These are phyloP conservation scores for Bembecia ichneumoniformis DNA, from an alignment of 2,888 invertebrate genomes.

Conservation along the genomic window DNA sequence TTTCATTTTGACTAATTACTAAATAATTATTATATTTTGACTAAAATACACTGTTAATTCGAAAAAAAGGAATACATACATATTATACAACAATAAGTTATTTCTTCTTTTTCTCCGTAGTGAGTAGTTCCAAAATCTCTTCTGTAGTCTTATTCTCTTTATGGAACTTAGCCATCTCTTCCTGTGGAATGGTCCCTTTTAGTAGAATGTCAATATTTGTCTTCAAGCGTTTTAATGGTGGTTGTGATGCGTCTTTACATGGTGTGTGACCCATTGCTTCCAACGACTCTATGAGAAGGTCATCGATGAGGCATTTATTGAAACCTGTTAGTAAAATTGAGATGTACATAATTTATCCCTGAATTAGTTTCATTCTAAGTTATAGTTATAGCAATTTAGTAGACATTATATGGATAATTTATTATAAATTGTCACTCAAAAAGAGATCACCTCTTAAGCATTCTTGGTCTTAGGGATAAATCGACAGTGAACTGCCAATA, in stretches of 20 bases:
- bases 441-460: too few relatives aligned
- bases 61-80: neutral
- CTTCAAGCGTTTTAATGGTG: slow-evolving; percentile 77
- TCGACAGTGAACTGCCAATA: too few relatives aligned
- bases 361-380: too few relatives aligned
- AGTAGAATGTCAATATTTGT: slow-evolving; percentile 83
- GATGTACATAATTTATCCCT: too few relatives aligned
- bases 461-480: too few relatives aligned
- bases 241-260: slow-evolving; percentile 69
- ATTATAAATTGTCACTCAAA: too few relatives aligned
- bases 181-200: slow-evolving; percentile 84
- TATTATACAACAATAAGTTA: neutral
- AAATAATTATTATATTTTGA: too few relatives aligned
- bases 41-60: neutral
- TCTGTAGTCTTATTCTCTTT: slow-evolving; percentile 83
- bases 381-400: too few relatives aligned
- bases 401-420: too few relatives aligned
- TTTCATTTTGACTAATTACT: too few relatives aligned
- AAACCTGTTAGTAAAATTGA: slow-evolving; percentile 41
- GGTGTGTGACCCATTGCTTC: slow-evolving; percentile 80
- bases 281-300: slow-evolving; percentile 83
- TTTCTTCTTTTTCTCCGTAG: slow-evolving; percentile 51
- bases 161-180: slow-evolving; percentile 82
- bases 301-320: slow-evolving; percentile 82
- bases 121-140: slow-evolving; percentile 83